Evolutionary conservation across 2,113 vertebrate species (phyloP), one percentile per base, ranked within the genome.

Genomic region (Octodon degus): DNA sequence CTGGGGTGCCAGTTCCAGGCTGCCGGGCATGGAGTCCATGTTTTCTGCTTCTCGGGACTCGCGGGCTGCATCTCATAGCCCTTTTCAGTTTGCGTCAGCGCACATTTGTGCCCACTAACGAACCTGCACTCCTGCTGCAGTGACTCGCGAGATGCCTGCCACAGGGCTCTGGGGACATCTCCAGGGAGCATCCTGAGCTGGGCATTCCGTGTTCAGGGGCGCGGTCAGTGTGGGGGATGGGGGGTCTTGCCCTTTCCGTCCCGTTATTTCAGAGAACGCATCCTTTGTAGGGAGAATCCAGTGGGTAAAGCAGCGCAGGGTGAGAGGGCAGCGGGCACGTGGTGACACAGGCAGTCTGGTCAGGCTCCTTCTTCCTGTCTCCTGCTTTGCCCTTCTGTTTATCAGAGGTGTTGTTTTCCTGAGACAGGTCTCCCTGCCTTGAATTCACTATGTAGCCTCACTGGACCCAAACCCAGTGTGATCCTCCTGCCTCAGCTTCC

Each of bases 261-360:
- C 47, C 34, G 32, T 62, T n/a, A 81, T 91, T 82, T 93, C 63
- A 90, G 65, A 63, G 81, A 74, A 84, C n/a, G 47, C 63, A 80
- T 84, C 2, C 10, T 81, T 86, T 76, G 34, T 62, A 80, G 32
- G 43, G 43, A 86, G 34, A 92, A 6, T 30, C 34, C 55, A 92
- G 22, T 43, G 53, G 77, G 16, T 55, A 65, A 74, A 76, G 58
- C 74, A 30, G 22, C 60, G 37, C 34, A 77, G 43, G 43, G 37
- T 20, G 16, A 34, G 47, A 53, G 30, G 43, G 77, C 16, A 32
- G 30, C 32, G 4, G 47, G 30, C 77, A 19, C 47, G 20, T 4
- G 47, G 43, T 30, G 4, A 11, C 32, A 37, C 32, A 77, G 17
- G 34, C 40, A 67, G n/a, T 53, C 50, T 43, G 25, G 30, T 34